Conservation (phyloP, 2,113 vertebrate genomes). For the Origma solitaria region DNA sequence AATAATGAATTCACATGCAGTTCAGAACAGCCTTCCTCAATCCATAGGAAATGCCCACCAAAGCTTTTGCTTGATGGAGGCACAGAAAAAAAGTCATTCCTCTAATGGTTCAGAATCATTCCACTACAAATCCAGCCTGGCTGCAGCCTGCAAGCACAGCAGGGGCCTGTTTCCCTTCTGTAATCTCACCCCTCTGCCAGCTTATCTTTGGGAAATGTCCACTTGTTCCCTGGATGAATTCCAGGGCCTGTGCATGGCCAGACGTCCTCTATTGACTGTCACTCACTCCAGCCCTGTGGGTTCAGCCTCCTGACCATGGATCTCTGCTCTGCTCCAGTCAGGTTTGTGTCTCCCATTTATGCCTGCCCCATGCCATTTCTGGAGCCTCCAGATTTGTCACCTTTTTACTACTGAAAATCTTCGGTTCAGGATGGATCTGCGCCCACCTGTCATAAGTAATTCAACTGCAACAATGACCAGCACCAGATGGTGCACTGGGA, state of each 20-base stretch:
- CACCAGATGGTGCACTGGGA: not conserved
- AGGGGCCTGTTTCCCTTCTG: not conserved
- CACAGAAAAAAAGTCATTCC: not conserved
- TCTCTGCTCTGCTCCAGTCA: not conserved
- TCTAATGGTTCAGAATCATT: not conserved
- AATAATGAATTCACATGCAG: not conserved
- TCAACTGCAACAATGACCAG: not conserved
- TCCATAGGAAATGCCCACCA: not conserved
- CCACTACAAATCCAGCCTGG: not conserved
- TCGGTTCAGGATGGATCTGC: not conserved
- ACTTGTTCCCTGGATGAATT: slow-evolving; percentile 11
- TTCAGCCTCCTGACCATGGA: not conserved
- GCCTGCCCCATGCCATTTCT: not conserved
- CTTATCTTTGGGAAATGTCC: slow-evolving; percentile 51
- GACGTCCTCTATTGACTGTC: not conserved
- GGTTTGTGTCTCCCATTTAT: not conserved
- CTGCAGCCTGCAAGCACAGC: not conserved
- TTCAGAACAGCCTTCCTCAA: not conserved
- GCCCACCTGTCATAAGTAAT: not conserved
- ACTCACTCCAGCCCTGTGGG: not conserved
- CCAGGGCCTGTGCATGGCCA: not conserved
- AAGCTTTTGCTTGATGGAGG: not conserved
- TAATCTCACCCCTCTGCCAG: not conserved
- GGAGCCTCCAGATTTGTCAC: not conserved
- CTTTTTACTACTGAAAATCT: not conserved